Evolutionary conservation across 2,797 vertebrate genomes (phyloP).

Genomic region (Sternarchorhynchus goeldii): DNA sequence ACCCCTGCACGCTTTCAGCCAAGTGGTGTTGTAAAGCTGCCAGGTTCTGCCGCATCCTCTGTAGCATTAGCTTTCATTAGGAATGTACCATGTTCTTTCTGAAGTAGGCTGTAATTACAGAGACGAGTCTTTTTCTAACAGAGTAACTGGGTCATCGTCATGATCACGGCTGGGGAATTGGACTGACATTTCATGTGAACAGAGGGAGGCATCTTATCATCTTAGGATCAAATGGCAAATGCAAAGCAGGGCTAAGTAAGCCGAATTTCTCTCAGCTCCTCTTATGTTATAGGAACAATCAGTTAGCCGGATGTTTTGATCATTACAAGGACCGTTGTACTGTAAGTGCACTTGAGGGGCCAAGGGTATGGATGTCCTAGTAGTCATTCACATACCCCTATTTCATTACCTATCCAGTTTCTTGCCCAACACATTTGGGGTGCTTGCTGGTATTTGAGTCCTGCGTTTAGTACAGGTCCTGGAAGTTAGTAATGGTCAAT

Average conservation of each 20-base stretch:
- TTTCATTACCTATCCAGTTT: neutral
- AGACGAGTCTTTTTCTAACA: slow-evolving; percentile 33
- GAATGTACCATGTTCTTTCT: slow-evolving; percentile 29
- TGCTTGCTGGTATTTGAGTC: neutral
- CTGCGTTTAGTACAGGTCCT: neutral
- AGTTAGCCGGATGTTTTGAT: neutral
- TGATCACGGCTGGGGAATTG: slow-evolving; percentile 6
- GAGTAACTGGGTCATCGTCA: slow-evolving; percentile 13
- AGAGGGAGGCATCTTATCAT: neutral
- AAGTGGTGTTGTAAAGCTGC: slow-evolving; percentile 42
- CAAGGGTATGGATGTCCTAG: neutral
- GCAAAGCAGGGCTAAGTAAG: slow-evolving; percentile 27
- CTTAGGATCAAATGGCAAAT: neutral
- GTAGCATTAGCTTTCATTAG: slow-evolving; percentile 45
- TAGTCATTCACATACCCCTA: neutral
- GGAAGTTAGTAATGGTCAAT: neutral
- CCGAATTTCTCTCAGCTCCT: slow-evolving; percentile 2
- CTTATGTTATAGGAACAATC: neutral
- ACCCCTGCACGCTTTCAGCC: slow-evolving; percentile 29
- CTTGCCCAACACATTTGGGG: neutral
- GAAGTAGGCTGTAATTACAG: slow-evolving; percentile 41
- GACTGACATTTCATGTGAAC: neutral
- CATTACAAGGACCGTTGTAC: neutral
- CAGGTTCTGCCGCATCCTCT: slow-evolving; percentile 26
- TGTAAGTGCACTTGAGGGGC: neutral